phyloP scores from a whole-genome alignment of 2,113 vertebrate genomes.

The Hypanus sabinus region DNA sequence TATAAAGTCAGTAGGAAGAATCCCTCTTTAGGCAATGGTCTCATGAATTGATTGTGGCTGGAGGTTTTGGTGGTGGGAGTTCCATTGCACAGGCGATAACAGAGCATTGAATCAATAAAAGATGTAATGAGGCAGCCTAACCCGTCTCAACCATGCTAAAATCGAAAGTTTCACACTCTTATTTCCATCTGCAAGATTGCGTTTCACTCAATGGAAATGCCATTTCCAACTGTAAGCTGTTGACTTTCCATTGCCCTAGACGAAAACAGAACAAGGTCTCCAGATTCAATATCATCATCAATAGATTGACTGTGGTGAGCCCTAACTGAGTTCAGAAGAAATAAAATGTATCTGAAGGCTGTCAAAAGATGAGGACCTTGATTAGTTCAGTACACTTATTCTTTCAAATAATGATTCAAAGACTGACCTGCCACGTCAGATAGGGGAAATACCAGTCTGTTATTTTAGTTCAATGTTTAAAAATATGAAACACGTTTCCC shows the following conservation, averaged over 20 bases:
- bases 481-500: neutral
- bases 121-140: neutral
- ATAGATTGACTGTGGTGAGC: neutral
- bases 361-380: neutral
- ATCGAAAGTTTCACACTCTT: neutral
- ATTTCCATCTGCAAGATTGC: neutral
- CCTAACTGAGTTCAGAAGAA: neutral
- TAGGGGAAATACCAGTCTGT: neutral
- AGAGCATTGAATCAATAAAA: neutral
- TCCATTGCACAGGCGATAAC: neutral
- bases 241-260: neutral
- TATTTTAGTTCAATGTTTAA: conserved; percentile 25
- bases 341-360: neutral
- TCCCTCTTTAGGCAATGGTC: neutral
- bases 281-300: neutral
- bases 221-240: neutral
- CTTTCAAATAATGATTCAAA: conserved; percentile 31
- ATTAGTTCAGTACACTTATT: neutral
- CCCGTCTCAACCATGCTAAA: neutral
- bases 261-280: neutral
- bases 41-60: neutral
- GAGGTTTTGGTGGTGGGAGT: too few relatives aligned
- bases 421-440: conserved; percentile 1
- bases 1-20: neutral
- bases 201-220: neutral